phyloP scores from a whole-genome alignment of 2,113 vertebrate genomes.

The Actenoides hombroni region DNA sequence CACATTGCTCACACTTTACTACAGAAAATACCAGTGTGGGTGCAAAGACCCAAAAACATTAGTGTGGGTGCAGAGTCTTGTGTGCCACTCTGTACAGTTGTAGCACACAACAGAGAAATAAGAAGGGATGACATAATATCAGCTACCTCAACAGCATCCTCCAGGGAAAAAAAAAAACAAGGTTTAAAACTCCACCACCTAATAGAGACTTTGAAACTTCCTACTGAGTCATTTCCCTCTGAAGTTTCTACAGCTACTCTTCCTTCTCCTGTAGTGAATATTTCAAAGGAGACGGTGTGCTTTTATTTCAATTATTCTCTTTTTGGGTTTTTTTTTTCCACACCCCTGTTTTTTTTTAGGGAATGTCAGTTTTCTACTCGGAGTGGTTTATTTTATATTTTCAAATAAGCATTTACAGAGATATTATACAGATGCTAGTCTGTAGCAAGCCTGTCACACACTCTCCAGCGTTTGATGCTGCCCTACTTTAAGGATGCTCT shows the following conservation, averaged over 20 bases:
- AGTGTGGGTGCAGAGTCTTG: rapidly evolving
- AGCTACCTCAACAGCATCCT: neutral
- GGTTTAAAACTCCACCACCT: neutral
- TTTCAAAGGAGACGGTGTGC: slow-evolving; percentile 1
- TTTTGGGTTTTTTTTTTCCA: neutral
- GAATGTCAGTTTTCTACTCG: slow-evolving; percentile 41
- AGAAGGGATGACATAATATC: neutral
- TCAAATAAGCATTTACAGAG: slow-evolving; percentile 11
- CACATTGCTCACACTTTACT: neutral
- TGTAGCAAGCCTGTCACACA: neutral
- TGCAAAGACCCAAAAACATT: neutral
- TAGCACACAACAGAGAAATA: rapidly evolving
- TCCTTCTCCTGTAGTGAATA: slow-evolving; percentile 9
- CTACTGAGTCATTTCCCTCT: slow-evolving; percentile 36
- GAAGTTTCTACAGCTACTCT: slow-evolving; percentile 42
- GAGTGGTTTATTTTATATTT: neutral
- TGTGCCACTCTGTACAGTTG: rapidly evolving
- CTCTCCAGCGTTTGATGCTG: neutral
- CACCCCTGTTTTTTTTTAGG: neutral
- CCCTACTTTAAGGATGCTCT: slow-evolving; percentile 17
- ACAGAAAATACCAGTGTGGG: neutral
- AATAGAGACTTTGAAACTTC: slow-evolving; percentile 27
- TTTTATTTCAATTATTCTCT: slow-evolving; percentile 42
- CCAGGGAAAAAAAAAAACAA: neutral
- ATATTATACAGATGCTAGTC: neutral